A percentile compares a stretch with the other conserved stretches of the same genome.
Evolutionary conservation across 92 coral and sea anemone genomes (phyloP).

Genomic region (Siderastrea siderea): DNA sequence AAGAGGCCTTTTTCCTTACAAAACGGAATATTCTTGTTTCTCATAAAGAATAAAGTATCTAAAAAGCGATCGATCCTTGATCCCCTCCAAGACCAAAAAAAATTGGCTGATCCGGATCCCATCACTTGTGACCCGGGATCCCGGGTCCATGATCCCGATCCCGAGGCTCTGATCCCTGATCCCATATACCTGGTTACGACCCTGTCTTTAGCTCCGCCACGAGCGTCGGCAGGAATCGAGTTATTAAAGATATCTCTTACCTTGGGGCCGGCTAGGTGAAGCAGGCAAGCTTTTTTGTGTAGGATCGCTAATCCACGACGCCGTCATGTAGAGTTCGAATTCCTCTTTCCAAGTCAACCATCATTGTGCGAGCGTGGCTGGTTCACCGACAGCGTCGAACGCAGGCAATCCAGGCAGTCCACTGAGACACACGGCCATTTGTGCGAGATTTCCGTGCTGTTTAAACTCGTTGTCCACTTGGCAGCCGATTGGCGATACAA

Average conservation of each 20-base stretch:
- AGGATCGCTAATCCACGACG: constrained; percentile 20
- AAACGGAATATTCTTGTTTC: no score
- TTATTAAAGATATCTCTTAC: constrained; percentile 40
- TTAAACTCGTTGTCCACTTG: constrained; percentile 8
- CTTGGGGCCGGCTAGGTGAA: constrained; percentile 68
- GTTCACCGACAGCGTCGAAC: constrained; percentile 73
- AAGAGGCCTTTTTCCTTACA: no score
- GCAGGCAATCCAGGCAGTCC: constrained; percentile 58
- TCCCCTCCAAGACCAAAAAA: no score
- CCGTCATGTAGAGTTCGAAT: constrained; percentile 55
- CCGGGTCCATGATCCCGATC: no score
- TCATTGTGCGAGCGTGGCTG: constrained; percentile 63
- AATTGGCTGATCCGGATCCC: no score
- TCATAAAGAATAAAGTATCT: no score
- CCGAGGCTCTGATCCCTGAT: no score
- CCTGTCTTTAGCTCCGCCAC: constrained; percentile 43
- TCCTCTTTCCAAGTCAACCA: constrained; percentile 61
- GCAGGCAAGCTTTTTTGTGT: constrained; percentile 52
- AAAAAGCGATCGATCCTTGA: no score
- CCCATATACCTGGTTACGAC: no score
- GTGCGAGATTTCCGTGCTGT: constrained; percentile 20
- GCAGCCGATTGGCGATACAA: constrained; percentile 17
- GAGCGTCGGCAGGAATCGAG: background rate
- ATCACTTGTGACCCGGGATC: no score
- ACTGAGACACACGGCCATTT: constrained; percentile 63